Percentiles rank a stretch among this genome's conserved stretches.
Conservation (phyloP, 64 coral and sea anemone species). For the Astreopora myriophthalma region DNA sequence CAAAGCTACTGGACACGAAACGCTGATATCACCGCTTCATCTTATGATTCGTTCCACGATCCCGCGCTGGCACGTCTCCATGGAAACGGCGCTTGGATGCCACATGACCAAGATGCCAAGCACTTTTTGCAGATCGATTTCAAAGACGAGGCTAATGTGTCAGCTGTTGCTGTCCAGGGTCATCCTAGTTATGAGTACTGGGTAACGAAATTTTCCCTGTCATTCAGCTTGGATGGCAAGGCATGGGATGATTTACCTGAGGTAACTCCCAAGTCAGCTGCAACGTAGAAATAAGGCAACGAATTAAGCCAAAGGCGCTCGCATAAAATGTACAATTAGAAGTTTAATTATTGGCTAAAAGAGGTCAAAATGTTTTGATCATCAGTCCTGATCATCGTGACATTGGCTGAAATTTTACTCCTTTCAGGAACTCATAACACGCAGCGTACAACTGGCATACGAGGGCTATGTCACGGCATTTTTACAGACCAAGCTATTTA, state of each 20-base stretch:
- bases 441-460: too few relatives aligned
- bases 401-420: too few relatives aligned
- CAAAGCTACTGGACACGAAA: slow-evolving; percentile 81
- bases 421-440: too few relatives aligned
- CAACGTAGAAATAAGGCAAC: too few relatives aligned
- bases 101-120: slow-evolving; percentile 40
- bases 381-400: too few relatives aligned
- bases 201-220: slow-evolving; percentile 70
- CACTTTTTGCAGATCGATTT: slow-evolving; percentile 91
- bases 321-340: too few relatives aligned
- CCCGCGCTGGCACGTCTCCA: slow-evolving; percentile 85
- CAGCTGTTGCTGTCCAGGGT: slow-evolving; percentile 75
- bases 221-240: slow-evolving; percentile 73
- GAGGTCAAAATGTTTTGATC: too few relatives aligned
- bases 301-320: too few relatives aligned
- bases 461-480: too few relatives aligned
- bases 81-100: slow-evolving; percentile 81
- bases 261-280: too few relatives aligned
- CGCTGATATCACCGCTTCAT: slow-evolving; percentile 73
- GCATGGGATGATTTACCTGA: slow-evolving; percentile 54
- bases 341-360: too few relatives aligned
- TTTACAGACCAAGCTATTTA: too few relatives aligned
- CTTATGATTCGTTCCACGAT: slow-evolving; percentile 50
- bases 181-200: slow-evolving; percentile 75
- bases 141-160: slow-evolving; percentile 58